A percentile compares a stretch with the other conserved stretches of the same genome.
phyloP scores from a whole-genome alignment of 2,113 vertebrate genomes.

The Dasyornis broadbenti region DNA sequence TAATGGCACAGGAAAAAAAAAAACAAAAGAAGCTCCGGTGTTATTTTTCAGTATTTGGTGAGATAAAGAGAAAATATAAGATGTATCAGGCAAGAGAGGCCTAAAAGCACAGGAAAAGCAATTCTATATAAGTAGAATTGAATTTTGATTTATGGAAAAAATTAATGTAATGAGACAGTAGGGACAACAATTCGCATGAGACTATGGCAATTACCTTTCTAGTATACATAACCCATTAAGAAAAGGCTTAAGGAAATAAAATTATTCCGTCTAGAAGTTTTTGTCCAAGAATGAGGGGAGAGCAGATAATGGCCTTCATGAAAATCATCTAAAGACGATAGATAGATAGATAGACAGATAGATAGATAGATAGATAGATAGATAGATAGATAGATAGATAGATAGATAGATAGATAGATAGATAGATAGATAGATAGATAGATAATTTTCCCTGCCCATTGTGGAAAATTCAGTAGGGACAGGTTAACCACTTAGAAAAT shows the following conservation, averaged over 20 bases:
- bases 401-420: background rate
- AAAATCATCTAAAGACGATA: background rate
- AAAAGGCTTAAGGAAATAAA: background rate
- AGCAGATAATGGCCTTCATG: background rate
- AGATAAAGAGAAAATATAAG: background rate
- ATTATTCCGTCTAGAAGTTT: background rate
- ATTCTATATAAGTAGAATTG: background rate
- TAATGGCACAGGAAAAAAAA: background rate
- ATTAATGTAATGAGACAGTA: accelerated
- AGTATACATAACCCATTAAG: background rate
- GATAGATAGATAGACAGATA: background rate
- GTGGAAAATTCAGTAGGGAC: background rate
- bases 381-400: background rate
- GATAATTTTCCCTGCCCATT: background rate
- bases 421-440: background rate
- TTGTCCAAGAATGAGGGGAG: background rate
- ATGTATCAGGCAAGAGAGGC: background rate
- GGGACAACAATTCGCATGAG: background rate
- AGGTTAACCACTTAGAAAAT: background rate
- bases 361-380: background rate
- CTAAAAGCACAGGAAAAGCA: background rate
- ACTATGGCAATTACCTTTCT: background rate
- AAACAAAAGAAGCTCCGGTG: accelerated
- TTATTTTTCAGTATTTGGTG: background rate
- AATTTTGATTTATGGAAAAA: background rate